Evolutionary conservation across 23 tunicate species (phyloP).

Genomic region (Styela plicata): DNA sequence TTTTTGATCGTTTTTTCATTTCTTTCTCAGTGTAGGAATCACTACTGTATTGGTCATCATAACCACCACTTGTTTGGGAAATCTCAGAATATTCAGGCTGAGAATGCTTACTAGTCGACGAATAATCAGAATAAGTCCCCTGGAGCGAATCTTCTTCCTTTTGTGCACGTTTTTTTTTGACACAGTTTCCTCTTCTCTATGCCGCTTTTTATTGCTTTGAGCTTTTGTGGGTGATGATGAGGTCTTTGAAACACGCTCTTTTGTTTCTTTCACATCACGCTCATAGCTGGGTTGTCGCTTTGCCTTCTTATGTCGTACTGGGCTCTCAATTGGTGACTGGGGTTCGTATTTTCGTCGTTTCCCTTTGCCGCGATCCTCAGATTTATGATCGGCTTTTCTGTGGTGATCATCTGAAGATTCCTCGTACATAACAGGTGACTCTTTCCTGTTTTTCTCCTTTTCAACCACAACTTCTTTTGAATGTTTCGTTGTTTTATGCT

Average conservation of each 20-base stretch:
- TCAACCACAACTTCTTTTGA: neutral
- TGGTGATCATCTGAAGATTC: conserved; percentile 6
- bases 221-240: neutral
- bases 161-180: neutral
- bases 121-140: conserved; percentile 2
- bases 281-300: neutral
- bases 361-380: neutral
- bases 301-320: conserved; percentile 12
- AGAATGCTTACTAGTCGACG: neutral
- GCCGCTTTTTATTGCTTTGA: neutral
- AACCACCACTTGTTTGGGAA: conserved; percentile 9
- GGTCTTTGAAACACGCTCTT: neutral
- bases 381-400: neutral
- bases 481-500: neutral
- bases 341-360: conserved; percentile 6
- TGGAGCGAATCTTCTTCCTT: neutral
- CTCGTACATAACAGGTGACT: conserved; percentile 7
- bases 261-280: neutral
- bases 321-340: neutral
- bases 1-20: conserved; percentile 6
- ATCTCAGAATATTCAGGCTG: conserved; percentile 14
- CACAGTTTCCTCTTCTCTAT: neutral
- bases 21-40: conserved; percentile 11
- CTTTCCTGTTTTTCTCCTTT: neutral
- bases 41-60: conserved; percentile 16